These are phyloP conservation scores for Ianthella basta DNA, from an alignment of 37 sponge, comb jelly and placozoan genomes.

Conservation along the genomic window DNA sequence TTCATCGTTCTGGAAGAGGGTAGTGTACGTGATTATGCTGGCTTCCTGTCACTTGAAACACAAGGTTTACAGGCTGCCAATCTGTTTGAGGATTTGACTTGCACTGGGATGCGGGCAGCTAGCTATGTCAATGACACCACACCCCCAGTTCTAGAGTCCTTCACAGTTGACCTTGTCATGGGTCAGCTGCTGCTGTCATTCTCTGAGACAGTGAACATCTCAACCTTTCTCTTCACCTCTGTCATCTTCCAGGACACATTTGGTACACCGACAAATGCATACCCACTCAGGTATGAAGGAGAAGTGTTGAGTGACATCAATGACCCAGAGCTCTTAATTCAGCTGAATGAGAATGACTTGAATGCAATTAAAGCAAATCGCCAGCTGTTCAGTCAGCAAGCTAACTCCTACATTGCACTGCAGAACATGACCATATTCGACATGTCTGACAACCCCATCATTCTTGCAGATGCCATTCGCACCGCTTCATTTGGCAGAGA, in stretches of 20 bases:
- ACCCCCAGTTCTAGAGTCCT: slow-evolving; percentile 55
- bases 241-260: slow-evolving; percentile 67
- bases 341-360: slow-evolving; percentile 56
- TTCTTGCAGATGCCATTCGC: slow-evolving; percentile 32
- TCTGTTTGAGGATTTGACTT: slow-evolving; percentile 77
- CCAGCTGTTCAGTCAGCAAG: slow-evolving; percentile 45
- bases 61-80: neutral
- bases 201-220: slow-evolving; percentile 81
- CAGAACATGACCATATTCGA: slow-evolving; percentile 53
- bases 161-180: slow-evolving; percentile 66
- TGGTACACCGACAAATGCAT: slow-evolving; percentile 6
- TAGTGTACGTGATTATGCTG: slow-evolving; percentile 57
- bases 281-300: slow-evolving; percentile 55
- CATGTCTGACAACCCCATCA: slow-evolving; percentile 77
- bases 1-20: slow-evolving; percentile 48
- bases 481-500: slow-evolving; percentile 48
- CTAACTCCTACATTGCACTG: slow-evolving; percentile 65
- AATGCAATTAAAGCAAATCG: slow-evolving; percentile 72
- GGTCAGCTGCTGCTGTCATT: slow-evolving; percentile 68
- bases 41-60: slow-evolving; percentile 28
- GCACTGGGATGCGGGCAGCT: slow-evolving; percentile 63
- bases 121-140: slow-evolving; percentile 82
- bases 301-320: slow-evolving; percentile 50
- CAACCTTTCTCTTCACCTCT: slow-evolving; percentile 55
- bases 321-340: slow-evolving; percentile 55